Base-by-base conservation (phyloP, 2,888 invertebrate genomes). In the Acanthococcus lagerstroemiae region DNA sequence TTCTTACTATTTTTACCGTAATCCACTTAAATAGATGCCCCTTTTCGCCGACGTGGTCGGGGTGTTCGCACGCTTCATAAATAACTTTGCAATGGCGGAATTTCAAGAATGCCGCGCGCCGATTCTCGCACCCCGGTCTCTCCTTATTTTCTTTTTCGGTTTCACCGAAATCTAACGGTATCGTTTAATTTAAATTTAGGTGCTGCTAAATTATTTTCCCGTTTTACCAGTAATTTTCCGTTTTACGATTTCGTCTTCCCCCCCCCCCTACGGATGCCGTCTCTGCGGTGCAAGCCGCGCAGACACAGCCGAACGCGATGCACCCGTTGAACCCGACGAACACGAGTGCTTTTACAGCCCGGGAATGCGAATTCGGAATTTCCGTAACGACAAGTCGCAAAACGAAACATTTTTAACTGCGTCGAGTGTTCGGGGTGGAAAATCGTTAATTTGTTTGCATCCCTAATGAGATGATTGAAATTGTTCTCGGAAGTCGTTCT, bases 151-250 rank as follows among this genome's bases (percentile, higher is more conserved):
- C 3, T 37, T n/a, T 37, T 3, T 37, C 3, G 12, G 12, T 37
- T n/a, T 37, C 37, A 2, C n/a, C 37, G 12, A 15, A 37, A 37
- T 60, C 26, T 25, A 60, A 26, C 50, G 46, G 50, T 27, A 60
- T 60, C 60, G 60, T 60, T 60, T 60, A 48, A 60, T 60, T 60
- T 60, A 50, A 60, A 60, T 60, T 60, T 50, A 55, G 65, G 65
- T 55, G 46, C 22, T 55, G 65, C 37, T 54, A 54, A 65, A 65
- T 65, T 65, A 65, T 55, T 63, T 37, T 52, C 54, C 24, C 15
- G 52, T 52, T 52, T 52, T 52, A n/a, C 22, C 24, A 6, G 52
- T 22, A 52, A 24, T 52, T 52, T 52, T 52, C 52, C 52, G 52
- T 52, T 52, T 52, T 45, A 45, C 52, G 52, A 24, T 52, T 52